Conservation (phyloP, 1,140 invertebrate species). For the Nilaparvata lugens region DNA sequence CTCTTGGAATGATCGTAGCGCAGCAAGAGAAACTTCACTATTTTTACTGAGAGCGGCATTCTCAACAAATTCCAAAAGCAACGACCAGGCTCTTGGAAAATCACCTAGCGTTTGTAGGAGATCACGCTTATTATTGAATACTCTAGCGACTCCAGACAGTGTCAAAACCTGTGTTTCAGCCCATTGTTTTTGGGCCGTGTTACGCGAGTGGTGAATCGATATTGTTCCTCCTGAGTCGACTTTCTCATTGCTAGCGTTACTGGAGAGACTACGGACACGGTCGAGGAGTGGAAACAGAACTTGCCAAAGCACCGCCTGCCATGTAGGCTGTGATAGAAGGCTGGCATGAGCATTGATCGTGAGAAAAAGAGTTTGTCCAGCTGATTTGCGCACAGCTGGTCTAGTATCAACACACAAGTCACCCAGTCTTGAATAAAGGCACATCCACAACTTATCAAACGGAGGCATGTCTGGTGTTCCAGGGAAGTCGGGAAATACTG, state of each 20-base stretch:
- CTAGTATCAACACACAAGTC: slow-evolving; percentile 91
- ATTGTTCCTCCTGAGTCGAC: slow-evolving; percentile 89
- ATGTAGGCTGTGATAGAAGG: slow-evolving; percentile 75
- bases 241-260: slow-evolving; percentile 87
- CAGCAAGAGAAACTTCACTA: slow-evolving; percentile 90
- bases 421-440: slow-evolving; percentile 78
- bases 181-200: slow-evolving; percentile 99
- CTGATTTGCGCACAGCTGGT: slow-evolving; percentile 94
- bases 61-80: slow-evolving; percentile 89
- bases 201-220: slow-evolving; percentile 95
- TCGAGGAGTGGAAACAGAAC: slow-evolving; percentile 92
- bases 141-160: slow-evolving; percentile 60
- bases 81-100: slow-evolving; percentile 85
- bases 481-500: slow-evolving; percentile 72
- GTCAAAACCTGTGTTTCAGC: slow-evolving; percentile 89
- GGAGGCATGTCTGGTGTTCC: slow-evolving; percentile 74
- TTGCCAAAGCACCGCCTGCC: slow-evolving; percentile 83
- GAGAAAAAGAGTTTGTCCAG: slow-evolving; percentile 95
- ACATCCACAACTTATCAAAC: slow-evolving; percentile 94
- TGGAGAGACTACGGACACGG: slow-evolving; percentile 81
- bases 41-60: slow-evolving; percentile 83
- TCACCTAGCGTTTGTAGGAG: slow-evolving; percentile 77
- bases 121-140: slow-evolving; percentile 85
- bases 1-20: slow-evolving; percentile 92
- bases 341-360: slow-evolving; percentile 92